Evolutionary conservation across 92 coral and sea anemone genomes (phyloP).

Genomic region (Actinostola sp.): DNA sequence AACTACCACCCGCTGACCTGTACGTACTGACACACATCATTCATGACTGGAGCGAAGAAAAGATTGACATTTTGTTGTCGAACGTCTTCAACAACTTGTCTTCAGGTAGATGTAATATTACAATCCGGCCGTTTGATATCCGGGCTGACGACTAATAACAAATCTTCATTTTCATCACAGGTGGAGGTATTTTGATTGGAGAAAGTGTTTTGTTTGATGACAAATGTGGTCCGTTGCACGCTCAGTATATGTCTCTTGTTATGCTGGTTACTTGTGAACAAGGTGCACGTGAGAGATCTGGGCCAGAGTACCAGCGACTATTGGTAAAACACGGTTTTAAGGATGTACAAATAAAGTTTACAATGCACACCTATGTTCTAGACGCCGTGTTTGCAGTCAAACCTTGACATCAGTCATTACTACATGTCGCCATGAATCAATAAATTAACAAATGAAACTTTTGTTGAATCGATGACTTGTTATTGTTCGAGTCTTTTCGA

Average conservation of each 20-base stretch:
- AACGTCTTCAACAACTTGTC: conserved; percentile 49
- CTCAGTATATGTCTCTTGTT: conserved; percentile 12
- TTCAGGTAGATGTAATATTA: conserved; percentile 72
- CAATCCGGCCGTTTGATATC: too few relatives aligned
- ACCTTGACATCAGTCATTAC: conserved; percentile 32
- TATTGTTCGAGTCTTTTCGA: too few relatives aligned
- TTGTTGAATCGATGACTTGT: too few relatives aligned
- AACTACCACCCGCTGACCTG: conserved; percentile 54
- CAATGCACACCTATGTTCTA: background rate
- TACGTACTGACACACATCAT: conserved; percentile 36
- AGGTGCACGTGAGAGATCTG: conserved; percentile 32
- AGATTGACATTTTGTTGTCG: conserved; percentile 22
- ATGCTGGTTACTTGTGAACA: conserved; percentile 42
- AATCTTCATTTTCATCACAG: conserved; percentile 15
- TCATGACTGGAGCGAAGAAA: conserved; percentile 54
- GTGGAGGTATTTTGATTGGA: conserved; percentile 64
- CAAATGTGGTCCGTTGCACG: conserved; percentile 52
- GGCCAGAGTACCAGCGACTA: conserved; percentile 18
- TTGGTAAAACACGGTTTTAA: conserved; percentile 30
- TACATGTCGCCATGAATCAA: too few relatives aligned
- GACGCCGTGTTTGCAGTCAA: conserved; percentile 59
- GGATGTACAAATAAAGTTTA: conserved; percentile 7
- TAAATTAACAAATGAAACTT: too few relatives aligned
- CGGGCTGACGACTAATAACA: too few relatives aligned
- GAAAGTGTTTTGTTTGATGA: conserved; percentile 50